Percentiles rank a stretch among this genome's conserved stretches.
phyloP scores from a whole-genome alignment of 2,888 invertebrate species.

The Rotaria magnacalcarata region DNA sequence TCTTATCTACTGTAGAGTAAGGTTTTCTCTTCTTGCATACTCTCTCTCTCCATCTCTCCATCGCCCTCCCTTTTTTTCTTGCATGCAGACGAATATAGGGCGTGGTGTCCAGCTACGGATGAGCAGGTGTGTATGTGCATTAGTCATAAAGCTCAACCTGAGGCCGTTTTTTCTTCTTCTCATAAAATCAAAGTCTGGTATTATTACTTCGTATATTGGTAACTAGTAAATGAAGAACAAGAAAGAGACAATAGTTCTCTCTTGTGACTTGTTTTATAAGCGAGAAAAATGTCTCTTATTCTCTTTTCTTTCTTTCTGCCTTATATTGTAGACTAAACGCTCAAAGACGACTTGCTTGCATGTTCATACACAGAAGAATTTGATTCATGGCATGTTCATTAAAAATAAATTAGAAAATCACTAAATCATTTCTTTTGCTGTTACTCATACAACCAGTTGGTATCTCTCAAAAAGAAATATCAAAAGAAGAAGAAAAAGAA shows the following conservation, averaged over 20 bases:
- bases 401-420: slow-evolving; percentile 29
- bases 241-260: background rate
- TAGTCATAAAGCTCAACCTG: background rate
- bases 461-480: background rate
- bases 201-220: background rate
- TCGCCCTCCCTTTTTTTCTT: background rate
- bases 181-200: background rate
- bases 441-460: background rate
- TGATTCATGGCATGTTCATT: slow-evolving; percentile 21
- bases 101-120: slow-evolving; percentile 4
- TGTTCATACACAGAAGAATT: background rate
- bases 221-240: background rate
- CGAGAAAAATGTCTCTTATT: too few species aligned
- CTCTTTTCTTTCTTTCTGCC: background rate
- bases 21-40: too few species aligned
- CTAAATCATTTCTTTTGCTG: background rate
- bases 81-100: slow-evolving; percentile 12
- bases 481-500: background rate
- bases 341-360: background rate
- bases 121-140: slow-evolving; percentile 5
- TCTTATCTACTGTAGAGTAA: too few species aligned
- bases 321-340: slow-evolving; percentile 10
- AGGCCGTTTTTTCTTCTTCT: background rate
- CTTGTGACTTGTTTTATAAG: too few species aligned
- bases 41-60: too few species aligned